These are phyloP conservation scores for Macrosteles quadrilineatus DNA, from an alignment of 1,140 invertebrate genomes.

Conservation along the genomic window DNA sequence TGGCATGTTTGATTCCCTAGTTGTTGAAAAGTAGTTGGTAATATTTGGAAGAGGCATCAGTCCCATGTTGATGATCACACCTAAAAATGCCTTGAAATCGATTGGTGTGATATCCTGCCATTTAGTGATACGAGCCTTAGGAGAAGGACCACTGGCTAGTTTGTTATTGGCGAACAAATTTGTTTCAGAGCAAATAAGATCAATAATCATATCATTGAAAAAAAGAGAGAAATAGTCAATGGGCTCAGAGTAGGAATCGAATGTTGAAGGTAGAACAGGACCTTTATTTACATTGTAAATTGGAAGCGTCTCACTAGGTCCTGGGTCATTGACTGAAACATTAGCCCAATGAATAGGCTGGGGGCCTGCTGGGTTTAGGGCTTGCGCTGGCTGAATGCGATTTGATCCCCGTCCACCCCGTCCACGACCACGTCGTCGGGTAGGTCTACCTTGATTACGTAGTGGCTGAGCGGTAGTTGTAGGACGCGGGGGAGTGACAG, in stretches of 20 bases:
- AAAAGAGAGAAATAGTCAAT: constrained; percentile 13
- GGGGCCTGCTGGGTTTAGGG: too few species aligned
- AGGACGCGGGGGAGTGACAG: too few species aligned
- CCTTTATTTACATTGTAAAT: constrained; percentile 11
- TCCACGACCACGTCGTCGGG: too few species aligned
- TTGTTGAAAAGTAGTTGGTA: constrained; percentile 7
- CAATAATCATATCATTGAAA: constrained; percentile 13
- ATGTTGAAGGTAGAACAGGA: not conserved
- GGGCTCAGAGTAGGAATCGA: not conserved
- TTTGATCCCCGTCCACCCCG: too few species aligned
- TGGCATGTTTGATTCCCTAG: not conserved
- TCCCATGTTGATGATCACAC: constrained; percentile 18
- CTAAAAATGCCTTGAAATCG: constrained; percentile 4
- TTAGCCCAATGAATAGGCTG: too few species aligned
- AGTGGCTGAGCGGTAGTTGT: too few species aligned
- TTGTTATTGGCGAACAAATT: constrained; percentile 2
- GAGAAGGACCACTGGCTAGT: not conserved
- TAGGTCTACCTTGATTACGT: not conserved
- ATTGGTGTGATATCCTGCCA: not conserved
- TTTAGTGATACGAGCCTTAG: not conserved
- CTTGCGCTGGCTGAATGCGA: too few species aligned
- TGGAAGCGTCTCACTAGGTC: not conserved
- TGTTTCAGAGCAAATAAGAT: constrained; percentile 4
- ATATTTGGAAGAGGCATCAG: not conserved
- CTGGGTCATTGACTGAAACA: not conserved